These are phyloP conservation scores for Stigmatopora nigra DNA, from an alignment of 2,113 vertebrate genomes.

Conservation along the genomic window DNA sequence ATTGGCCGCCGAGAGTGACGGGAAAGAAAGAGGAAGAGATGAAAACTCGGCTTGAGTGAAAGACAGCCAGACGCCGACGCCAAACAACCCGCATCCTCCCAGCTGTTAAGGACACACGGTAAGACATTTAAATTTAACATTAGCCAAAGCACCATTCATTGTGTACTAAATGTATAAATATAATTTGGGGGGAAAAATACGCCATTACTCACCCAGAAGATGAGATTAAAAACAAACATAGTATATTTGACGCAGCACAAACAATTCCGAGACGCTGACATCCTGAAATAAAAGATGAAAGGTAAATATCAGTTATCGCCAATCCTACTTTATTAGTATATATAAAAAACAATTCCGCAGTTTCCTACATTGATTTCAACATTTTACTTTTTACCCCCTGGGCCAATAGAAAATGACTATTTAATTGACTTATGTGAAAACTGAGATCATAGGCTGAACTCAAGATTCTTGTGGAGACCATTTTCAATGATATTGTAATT, in stretches of 20 bases:
- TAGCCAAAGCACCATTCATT: not conserved
- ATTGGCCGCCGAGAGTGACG: conserved; percentile 76
- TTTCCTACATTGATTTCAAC: too few species aligned
- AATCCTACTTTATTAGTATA: not conserved
- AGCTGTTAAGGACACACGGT: conserved; percentile 55
- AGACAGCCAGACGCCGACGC: conserved; percentile 79
- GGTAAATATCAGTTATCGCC: not conserved
- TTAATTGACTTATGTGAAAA: too few species aligned
- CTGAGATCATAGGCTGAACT: too few species aligned
- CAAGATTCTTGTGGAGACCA: too few species aligned
- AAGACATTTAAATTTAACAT: not conserved
- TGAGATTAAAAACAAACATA: conserved; percentile 81
- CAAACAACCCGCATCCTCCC: conserved; percentile 78
- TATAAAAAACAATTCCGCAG: too few species aligned
- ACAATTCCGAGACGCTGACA: conserved; percentile 62
- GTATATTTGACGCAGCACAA: conserved; percentile 77
- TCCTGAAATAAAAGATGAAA: conserved; percentile 47
- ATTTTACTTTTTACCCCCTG: too few species aligned
- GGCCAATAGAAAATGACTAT: not conserved
- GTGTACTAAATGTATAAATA: not conserved
- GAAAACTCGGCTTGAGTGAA: conserved; percentile 78
- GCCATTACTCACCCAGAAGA: conserved; percentile 77
- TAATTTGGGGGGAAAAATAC: not conserved
- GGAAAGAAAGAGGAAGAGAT: conserved; percentile 76
- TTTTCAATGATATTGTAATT: too few species aligned